Evolutionary conservation across 1,140 invertebrate species (phyloP), one percentile per base, ranked within the genome.

Genomic region (Carposina sasakii): DNA sequence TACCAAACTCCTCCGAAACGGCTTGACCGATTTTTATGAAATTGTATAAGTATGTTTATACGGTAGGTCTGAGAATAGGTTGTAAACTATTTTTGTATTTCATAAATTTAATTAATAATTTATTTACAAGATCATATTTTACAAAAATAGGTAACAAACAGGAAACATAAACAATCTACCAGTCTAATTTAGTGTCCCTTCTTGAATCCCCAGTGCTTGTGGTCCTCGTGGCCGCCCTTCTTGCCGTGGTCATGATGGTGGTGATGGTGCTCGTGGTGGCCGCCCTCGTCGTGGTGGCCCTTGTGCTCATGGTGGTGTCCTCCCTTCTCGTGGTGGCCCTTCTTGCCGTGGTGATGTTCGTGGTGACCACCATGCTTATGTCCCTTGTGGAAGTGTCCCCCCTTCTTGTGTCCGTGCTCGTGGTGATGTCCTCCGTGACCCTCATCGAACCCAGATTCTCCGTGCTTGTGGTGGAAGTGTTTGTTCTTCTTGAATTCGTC

Each of bases 401-500:
- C 91, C 57, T 91, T 88, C 57, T 92, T 90, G 54, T 88, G 88
- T 10, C 87, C 88, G 39, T 91, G 90, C 39, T 89, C 87, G 22
- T 89, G 87, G 50, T 92, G 89, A 54, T 88, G 88, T 17, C 88
- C 86, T 0, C 91, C 91, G 59, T 92, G 87, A 16, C 86, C 81
- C 61, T 88, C 86, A 55, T 91, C 87, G 51, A 88, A 87, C 0
- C 91, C 92, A 8, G 89, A 89, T 41, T 91, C 91, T 57, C 92
- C 90, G 57, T 87, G 87, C 57, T 93, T 91, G 31, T 93, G 90
- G 61, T 93, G 93, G 81, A 92, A 93, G 54, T 82, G 76, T 30
- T 82, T 82, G 52, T 82, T 56, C 46, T 82, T 82, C 60, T 82
- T 82, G 45, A 90, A 92, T 63, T 94, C 92, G 63, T 94, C 91